A percentile compares a stretch with the other conserved stretches of the same genome.
These are phyloP conservation scores for Lobophora halterata DNA, from an alignment of 2,888 invertebrate species.

Conservation along the genomic window DNA sequence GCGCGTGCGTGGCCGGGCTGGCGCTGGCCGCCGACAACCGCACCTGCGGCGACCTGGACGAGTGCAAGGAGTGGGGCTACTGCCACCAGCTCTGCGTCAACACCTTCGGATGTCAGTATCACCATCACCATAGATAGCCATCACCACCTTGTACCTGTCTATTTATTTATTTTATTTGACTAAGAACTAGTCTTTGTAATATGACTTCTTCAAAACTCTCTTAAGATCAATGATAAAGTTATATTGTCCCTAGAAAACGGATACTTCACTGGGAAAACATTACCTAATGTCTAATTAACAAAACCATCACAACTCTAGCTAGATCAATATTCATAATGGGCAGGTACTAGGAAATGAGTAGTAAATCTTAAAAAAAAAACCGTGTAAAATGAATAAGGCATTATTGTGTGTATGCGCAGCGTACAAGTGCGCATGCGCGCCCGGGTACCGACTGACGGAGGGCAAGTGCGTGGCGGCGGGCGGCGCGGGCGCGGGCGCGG, in stretches of 20 bases:
- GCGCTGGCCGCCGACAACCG: slow-evolving; percentile 90
- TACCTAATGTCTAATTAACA: too few relatives aligned
- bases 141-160: too few relatives aligned
- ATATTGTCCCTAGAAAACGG: too few relatives aligned
- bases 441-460: slow-evolving; percentile 85
- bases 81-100: slow-evolving; percentile 98
- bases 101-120: slow-evolving; percentile 83
- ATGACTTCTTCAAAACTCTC: too few relatives aligned
- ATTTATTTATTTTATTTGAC: too few relatives aligned
- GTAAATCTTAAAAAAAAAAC: background rate
- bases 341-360: too few relatives aligned
- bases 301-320: too few relatives aligned
- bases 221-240: too few relatives aligned
- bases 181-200: too few relatives aligned
- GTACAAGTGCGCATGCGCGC: slow-evolving; percentile 91
- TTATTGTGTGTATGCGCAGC: slow-evolving; percentile 55
- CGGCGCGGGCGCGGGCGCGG: slow-evolving; percentile 71
- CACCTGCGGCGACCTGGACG: slow-evolving; percentile 95
- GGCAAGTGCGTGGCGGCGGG: slow-evolving; percentile 83
- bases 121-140: too few relatives aligned
- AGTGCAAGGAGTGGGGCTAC: slow-evolving; percentile 94
- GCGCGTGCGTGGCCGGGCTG: slow-evolving; percentile 93
- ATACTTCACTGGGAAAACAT: too few relatives aligned
- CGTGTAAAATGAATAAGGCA: background rate
- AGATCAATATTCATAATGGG: too few relatives aligned